These are phyloP conservation scores for Lithophane leautieri DNA, from an alignment of 2,888 invertebrate genomes.

Conservation along the genomic window DNA sequence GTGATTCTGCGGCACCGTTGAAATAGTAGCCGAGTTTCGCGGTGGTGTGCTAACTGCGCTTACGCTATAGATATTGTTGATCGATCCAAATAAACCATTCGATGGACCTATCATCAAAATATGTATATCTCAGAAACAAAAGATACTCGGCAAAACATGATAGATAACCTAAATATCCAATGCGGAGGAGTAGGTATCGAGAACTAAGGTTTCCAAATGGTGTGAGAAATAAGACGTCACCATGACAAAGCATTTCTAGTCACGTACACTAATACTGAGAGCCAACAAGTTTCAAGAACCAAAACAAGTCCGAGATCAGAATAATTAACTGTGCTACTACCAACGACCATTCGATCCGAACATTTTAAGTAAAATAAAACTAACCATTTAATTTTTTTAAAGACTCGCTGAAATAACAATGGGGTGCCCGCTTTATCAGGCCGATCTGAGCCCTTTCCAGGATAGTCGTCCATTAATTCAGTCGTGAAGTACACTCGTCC, in stretches of 20 bases:
- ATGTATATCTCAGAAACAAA: neutral
- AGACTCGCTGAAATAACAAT: too few species aligned
- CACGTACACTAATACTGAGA: constrained; percentile 31
- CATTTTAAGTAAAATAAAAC: neutral
- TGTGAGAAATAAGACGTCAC: constrained; percentile 26
- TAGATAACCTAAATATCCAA: constrained; percentile 27
- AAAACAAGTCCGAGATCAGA: constrained; percentile 4
- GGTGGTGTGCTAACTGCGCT: neutral
- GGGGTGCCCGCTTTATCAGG: too few species aligned
- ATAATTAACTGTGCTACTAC: constrained; percentile 11
- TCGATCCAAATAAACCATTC: neutral
- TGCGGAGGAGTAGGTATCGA: constrained; percentile 9
- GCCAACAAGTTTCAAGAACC: too few species aligned
- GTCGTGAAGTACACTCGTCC: neutral
- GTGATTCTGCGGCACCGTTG: neutral
- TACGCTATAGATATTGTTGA: neutral
- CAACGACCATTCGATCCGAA: neutral
- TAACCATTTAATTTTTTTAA: neutral
- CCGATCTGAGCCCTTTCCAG: neutral
- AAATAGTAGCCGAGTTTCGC: neutral
- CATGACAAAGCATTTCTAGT: constrained; percentile 39
- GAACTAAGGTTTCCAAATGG: constrained; percentile 21
- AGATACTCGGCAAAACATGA: constrained; percentile 4
- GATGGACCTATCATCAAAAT: neutral
- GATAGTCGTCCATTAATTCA: neutral